Conservation (phyloP, 2,113 vertebrate genomes). For the Nycticorax nycticorax region DNA sequence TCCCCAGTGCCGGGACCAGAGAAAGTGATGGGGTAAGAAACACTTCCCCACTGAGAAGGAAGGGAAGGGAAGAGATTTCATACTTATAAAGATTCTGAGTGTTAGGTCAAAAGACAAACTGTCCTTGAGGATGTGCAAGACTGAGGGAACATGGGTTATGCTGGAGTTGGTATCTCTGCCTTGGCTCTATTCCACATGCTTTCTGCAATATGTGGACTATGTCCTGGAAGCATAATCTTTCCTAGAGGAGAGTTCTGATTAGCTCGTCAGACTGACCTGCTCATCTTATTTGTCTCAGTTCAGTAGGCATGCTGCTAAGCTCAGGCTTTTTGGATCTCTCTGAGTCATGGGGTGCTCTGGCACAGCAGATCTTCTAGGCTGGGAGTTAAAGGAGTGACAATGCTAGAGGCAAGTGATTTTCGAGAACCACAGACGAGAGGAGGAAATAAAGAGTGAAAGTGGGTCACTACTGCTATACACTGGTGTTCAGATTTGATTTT, state of each 20-base stretch:
- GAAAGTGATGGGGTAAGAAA: background rate
- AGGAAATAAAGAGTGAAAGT: constrained; percentile 57
- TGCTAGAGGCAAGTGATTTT: constrained; percentile 62
- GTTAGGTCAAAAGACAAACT: constrained; percentile 46
- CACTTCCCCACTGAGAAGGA: background rate
- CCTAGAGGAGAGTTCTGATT: constrained; percentile 75
- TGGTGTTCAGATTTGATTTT: constrained; percentile 22
- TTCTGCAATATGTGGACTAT: constrained; percentile 71
- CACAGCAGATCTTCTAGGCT: constrained; percentile 61
- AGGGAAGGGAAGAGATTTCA: background rate
- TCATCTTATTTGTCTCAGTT: constrained; percentile 75
- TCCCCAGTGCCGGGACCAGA: background rate
- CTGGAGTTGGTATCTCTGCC: constrained; percentile 59
- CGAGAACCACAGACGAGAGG: background rate
- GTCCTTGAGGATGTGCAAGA: constrained; percentile 58
- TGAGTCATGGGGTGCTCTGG: constrained; percentile 70
- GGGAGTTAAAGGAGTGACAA: constrained; percentile 58
- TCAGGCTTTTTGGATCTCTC: constrained; percentile 69
- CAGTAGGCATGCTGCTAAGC: constrained; percentile 71
- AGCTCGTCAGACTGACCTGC: constrained; percentile 75
- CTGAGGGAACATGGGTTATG: constrained; percentile 39
- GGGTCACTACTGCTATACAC: constrained; percentile 33
- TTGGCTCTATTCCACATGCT: constrained; percentile 68
- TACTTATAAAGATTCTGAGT: background rate
- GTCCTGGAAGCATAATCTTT: constrained; percentile 72